Conservation (phyloP, 2,113 vertebrate genomes). For the Aegypius monachus region DNA sequence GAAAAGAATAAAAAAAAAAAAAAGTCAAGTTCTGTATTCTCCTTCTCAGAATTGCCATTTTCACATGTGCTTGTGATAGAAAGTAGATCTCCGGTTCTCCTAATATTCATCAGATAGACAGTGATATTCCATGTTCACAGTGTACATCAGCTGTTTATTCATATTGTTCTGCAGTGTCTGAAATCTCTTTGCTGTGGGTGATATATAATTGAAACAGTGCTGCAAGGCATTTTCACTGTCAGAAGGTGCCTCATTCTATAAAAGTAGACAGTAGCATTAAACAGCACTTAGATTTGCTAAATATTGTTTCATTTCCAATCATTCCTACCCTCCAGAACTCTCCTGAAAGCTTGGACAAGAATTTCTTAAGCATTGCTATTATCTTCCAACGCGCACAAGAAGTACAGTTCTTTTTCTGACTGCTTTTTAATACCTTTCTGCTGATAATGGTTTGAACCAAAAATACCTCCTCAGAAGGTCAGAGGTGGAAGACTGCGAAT, state of each 20-base stretch:
- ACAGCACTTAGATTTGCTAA: neutral
- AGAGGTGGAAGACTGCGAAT: neutral
- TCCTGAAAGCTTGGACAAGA: neutral
- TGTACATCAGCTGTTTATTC: neutral
- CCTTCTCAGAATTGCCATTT: neutral
- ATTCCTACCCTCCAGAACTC: neutral
- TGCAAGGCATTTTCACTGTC: neutral
- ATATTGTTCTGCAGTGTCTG: neutral
- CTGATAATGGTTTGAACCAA: neutral
- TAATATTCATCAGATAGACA: neutral
- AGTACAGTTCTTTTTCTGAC: neutral
- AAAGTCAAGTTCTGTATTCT: neutral
- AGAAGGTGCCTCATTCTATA: neutral
- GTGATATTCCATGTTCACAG: neutral
- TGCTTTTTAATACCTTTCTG: neutral
- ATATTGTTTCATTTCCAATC: neutral
- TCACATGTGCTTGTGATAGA: neutral
- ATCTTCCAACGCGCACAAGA: neutral
- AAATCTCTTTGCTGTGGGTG: neutral
- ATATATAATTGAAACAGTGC: neutral
- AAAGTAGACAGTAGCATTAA: neutral
- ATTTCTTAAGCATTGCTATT: neutral
- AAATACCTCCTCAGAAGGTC: neutral
- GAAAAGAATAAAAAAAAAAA: neutral
- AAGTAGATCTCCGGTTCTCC: neutral